These are phyloP conservation scores for Sinocyclocheilus anshuiensis DNA, from an alignment of 2,113 vertebrate species.

Conservation along the genomic window DNA sequence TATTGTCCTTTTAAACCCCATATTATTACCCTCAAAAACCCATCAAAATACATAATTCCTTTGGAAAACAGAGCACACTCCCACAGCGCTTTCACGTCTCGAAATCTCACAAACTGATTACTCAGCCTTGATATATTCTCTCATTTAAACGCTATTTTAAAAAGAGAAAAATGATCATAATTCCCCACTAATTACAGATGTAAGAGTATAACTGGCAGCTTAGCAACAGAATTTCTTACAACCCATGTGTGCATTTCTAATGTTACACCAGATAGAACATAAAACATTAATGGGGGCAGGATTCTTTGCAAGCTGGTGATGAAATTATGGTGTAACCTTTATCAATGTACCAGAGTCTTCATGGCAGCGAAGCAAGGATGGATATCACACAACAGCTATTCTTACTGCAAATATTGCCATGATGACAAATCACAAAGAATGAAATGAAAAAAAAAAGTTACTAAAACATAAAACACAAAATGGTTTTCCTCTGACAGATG, in stretches of 20 bases:
- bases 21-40: not conserved
- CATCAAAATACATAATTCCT: not conserved
- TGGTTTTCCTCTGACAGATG: slow-evolving; percentile 8
- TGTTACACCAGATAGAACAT: slow-evolving; percentile 77
- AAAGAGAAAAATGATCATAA: slow-evolving; percentile 19
- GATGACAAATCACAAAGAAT: slow-evolving; percentile 43
- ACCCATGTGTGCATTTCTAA: slow-evolving; percentile 61
- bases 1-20: not conserved
- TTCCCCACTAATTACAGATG: slow-evolving; percentile 38
- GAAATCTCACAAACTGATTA: slow-evolving; percentile 22
- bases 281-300: slow-evolving; percentile 81
- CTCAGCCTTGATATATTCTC: slow-evolving; percentile 31
- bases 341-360: slow-evolving; percentile 74
- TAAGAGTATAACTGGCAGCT: slow-evolving; percentile 53
- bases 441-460: not conserved
- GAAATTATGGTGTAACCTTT: slow-evolving; percentile 83
- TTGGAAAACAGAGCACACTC: not conserved
- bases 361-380: slow-evolving; percentile 52
- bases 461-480: slow-evolving; percentile 21
- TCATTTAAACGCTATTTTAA: slow-evolving; percentile 16
- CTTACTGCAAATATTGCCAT: slow-evolving; percentile 33
- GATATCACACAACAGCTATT: slow-evolving; percentile 54
- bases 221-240: slow-evolving; percentile 49
- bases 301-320: slow-evolving; percentile 80
- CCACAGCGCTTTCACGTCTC: not conserved